Evolutionary conservation across 2,797 vertebrate genomes (phyloP).

Genomic region (Morelia viridis): DNA sequence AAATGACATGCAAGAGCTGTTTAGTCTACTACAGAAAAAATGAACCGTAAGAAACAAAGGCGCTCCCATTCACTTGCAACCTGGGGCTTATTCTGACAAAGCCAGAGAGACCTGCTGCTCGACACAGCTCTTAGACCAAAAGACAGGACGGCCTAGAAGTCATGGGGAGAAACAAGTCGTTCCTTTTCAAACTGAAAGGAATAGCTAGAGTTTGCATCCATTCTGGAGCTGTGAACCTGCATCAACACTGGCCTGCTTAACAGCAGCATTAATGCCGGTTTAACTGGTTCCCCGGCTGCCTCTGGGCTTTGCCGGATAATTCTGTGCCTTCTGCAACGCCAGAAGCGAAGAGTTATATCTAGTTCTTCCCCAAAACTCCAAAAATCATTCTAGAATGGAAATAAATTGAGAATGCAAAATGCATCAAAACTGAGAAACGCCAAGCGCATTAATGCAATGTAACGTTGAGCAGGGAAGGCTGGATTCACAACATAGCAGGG

Average conservation of each 20-base stretch:
- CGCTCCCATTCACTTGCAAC: slow-evolving; percentile 11
- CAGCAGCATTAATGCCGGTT: slow-evolving; percentile 45
- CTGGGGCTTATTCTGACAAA: neutral
- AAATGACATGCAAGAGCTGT: neutral
- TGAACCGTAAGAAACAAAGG: neutral
- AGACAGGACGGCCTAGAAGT: slow-evolving; percentile 16
- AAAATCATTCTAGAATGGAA: neutral
- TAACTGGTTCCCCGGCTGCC: slow-evolving; percentile 55
- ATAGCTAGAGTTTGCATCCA: neutral
- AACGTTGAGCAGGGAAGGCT: neutral
- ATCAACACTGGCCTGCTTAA: slow-evolving; percentile 47
- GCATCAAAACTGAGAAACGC: neutral
- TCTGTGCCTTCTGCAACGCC: slow-evolving; percentile 37
- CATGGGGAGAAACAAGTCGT: slow-evolving; percentile 1
- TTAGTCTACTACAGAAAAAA: slow-evolving; percentile 11
- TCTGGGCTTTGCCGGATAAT: slow-evolving; percentile 39
- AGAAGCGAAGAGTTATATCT: slow-evolving; percentile 8
- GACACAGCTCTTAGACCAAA: neutral
- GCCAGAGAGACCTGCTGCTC: neutral
- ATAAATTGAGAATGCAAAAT: slow-evolving; percentile 15
- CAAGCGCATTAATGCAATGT: slow-evolving; percentile 10
- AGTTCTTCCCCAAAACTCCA: neutral
- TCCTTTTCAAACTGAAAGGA: slow-evolving; percentile 32
- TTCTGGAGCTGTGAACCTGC: neutral
- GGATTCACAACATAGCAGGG: neutral